Evolutionary conservation across 2,113 vertebrate genomes (phyloP).

Genomic region (Heteronetta atricapilla): DNA sequence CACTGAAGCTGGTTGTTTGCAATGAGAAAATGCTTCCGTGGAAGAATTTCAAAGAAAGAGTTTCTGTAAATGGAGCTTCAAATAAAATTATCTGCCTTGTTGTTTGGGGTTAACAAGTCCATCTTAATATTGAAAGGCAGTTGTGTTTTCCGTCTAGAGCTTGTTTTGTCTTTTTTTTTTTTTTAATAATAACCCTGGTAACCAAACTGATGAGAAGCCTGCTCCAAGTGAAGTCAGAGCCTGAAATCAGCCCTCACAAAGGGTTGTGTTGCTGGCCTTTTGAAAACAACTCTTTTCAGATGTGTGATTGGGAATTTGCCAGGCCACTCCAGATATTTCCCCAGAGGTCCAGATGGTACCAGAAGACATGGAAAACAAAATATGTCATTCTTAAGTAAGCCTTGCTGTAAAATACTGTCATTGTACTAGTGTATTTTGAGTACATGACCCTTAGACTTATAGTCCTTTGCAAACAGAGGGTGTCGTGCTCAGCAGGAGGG

Average conservation of each 20-base stretch:
- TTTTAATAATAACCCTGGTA: background rate
- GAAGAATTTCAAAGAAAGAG: conserved; percentile 32
- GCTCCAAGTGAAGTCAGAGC: conserved; percentile 60
- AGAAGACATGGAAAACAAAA: conserved; percentile 57
- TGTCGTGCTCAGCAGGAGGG: background rate
- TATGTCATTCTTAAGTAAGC: conserved; percentile 31
- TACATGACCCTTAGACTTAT: background rate
- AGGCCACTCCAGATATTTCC: conserved; percentile 31
- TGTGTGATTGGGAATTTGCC: conserved; percentile 18
- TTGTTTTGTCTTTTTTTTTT: conserved; percentile 4
- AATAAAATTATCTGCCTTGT: conserved; percentile 49
- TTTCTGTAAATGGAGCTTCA: conserved; percentile 16
- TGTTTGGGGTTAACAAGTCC: conserved; percentile 19
- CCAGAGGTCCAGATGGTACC: conserved; percentile 58
- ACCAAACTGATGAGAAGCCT: background rate
- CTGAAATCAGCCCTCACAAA: conserved; percentile 59
- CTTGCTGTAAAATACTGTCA: background rate
- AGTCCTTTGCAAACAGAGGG: background rate
- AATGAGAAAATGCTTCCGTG: conserved; percentile 37
- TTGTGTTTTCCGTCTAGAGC: conserved; percentile 36
- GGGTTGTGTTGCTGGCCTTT: conserved; percentile 48
- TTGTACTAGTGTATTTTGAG: background rate
- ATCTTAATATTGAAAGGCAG: conserved; percentile 30
- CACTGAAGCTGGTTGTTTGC: background rate
- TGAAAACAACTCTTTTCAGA: conserved; percentile 60